Percentiles rank a stretch among this genome's conserved stretches.
These are phyloP conservation scores for Drosophila neonasuta DNA, from an alignment of 2,888 invertebrate genomes.

Conservation along the genomic window DNA sequence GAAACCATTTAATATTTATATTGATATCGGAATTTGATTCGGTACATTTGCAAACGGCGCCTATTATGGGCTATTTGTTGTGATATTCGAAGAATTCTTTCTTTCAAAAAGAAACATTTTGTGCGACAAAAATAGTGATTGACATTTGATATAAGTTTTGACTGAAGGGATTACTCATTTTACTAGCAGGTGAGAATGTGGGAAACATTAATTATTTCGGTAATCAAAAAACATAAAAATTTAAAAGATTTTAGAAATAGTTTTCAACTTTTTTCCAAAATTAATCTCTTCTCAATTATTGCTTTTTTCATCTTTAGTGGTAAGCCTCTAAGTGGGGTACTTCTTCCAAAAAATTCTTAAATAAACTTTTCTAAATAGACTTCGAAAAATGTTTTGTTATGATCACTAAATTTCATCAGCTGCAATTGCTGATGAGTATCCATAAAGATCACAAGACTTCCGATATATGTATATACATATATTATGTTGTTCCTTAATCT, in stretches of 20 bases:
- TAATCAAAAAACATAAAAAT: too few relatives aligned
- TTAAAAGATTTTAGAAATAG: too few relatives aligned
- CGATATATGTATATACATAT: neutral
- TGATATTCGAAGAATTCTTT: slow-evolving; percentile 38
- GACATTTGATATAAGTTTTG: neutral
- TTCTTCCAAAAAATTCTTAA: too few relatives aligned
- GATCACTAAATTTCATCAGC: too few relatives aligned
- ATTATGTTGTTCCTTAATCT: neutral
- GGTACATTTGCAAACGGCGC: slow-evolving; percentile 1
- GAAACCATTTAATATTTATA: slow-evolving; percentile 12
- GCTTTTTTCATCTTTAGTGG: too few relatives aligned
- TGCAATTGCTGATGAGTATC: neutral
- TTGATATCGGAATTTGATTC: slow-evolving; percentile 33
- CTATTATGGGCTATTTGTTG: slow-evolving; percentile 41
- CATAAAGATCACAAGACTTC: neutral
- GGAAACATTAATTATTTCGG: neutral
- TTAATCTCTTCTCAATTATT: too few relatives aligned
- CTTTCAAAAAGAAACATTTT: slow-evolving; percentile 4
- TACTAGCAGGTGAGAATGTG: slow-evolving; percentile 25
- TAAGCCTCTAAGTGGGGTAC: too few relatives aligned
- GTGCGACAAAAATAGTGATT: neutral
- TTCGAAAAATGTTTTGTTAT: too few relatives aligned
- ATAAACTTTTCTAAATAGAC: too few relatives aligned
- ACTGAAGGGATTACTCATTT: slow-evolving; percentile 4
- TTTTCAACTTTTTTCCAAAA: too few relatives aligned